Evolutionary conservation across 2,113 vertebrate genomes (phyloP), one percentile per base, ranked within the genome.

Genomic region (Cyprinodon brontotheroides): DNA sequence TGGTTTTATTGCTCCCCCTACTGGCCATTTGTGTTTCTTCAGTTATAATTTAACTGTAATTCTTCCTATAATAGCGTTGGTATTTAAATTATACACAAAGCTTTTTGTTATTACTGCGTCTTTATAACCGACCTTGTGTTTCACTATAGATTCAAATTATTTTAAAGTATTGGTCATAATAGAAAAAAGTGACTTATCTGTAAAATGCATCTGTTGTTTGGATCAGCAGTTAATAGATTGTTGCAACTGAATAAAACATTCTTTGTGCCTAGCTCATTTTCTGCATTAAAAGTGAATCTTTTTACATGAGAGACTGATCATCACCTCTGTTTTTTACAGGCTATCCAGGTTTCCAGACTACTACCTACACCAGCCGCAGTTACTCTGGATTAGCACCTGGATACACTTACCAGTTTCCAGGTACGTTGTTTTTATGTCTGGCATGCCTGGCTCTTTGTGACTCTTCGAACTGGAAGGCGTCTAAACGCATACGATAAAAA

Each of bases 351-450:
- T 98, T 98, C 92, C 97, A 97, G 88, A 96, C 97, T 53, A 95
- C 97, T 22, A 97, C 97, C 82, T 98, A 98, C 0, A 96, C 97
- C 41, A 98, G 97, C 87, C 95, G 97, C 80, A 97, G 96, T 85
- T 98, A 98, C 85, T 96, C 97, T 79, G 96, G 97, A 81, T 95
- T 98, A 5, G 95, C 97, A 17, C 97, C 97, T 66, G 97, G 96
- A 75, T 98, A 98, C 83, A 97, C 96, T 91, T 98, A 98, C 88
- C 97, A 98, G 88, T 98, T 98, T 82, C 97, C 97, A 40, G 97
- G 97, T 97, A 85, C 89, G 95, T 78, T 37, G 29, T 11, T 10
- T 3, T 14, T 40, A 47, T 22, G 36, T 17, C 1, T 37, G n/a
- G 48, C 53, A 15, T 39, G 22, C 36, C 29, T 41, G 40, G 37